Percentiles rank a stretch among this genome's conserved stretches.
Conservation (phyloP, 1,140 invertebrate species). For the Drosophila teissieri region DNA sequence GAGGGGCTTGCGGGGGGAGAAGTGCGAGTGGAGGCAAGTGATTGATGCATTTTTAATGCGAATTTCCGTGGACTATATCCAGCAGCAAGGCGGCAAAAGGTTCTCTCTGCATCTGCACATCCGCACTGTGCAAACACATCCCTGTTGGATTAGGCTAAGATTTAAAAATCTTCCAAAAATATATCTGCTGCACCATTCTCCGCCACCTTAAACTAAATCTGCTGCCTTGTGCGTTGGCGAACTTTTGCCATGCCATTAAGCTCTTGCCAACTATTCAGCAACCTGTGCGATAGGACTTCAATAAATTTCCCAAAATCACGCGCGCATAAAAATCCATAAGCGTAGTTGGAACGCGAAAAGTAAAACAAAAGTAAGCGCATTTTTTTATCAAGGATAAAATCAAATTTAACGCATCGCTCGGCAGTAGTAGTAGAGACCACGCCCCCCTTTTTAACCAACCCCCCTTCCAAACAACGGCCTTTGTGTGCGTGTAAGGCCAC, state of each 20-base stretch:
- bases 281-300: conserved; percentile 21
- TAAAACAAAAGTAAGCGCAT: conserved; percentile 36
- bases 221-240: neutral
- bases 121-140: neutral
- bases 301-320: conserved; percentile 54
- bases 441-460: neutral
- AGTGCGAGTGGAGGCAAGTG: conserved; percentile 49
- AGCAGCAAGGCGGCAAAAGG: conserved; percentile 1
- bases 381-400: conserved; percentile 74
- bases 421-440: conserved; percentile 17
- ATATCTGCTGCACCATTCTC: neutral
- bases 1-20: conserved; percentile 2
- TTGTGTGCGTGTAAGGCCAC: conserved; percentile 51
- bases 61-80: conserved; percentile 42
- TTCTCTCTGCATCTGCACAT: neutral
- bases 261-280: conserved; percentile 1
- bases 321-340: conserved; percentile 46
- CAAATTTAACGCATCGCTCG: conserved; percentile 80
- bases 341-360: conserved; percentile 19
- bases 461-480: neutral
- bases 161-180: neutral
- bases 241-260: neutral
- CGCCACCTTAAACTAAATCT: neutral
- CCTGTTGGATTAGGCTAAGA: neutral
- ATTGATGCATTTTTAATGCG: conserved; percentile 84